Evolutionary conservation across 2,797 vertebrate genomes (phyloP).

Genomic region (Nasua narica): DNA sequence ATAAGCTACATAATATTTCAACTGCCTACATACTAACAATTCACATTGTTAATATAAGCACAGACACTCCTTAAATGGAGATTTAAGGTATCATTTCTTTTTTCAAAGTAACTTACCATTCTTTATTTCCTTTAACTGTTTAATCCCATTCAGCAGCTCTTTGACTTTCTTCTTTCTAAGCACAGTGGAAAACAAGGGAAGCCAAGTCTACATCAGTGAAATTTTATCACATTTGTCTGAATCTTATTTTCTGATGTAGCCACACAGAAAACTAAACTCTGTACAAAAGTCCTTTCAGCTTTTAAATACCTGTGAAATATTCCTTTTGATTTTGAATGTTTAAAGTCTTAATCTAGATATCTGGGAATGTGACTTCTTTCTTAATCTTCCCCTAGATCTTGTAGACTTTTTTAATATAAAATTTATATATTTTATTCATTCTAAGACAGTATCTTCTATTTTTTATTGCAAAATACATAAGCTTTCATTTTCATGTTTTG

Average conservation of each 20-base stretch:
- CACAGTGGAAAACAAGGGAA: background rate
- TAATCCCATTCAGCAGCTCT: background rate
- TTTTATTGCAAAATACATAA: background rate
- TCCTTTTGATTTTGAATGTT: background rate
- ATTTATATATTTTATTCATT: background rate
- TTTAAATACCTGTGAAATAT: background rate
- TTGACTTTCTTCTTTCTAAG: background rate
- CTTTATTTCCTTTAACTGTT: background rate
- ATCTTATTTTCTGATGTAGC: background rate
- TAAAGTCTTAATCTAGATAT: background rate
- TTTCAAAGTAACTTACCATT: background rate
- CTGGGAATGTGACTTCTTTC: background rate
- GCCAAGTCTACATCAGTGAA: background rate
- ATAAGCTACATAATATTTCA: background rate
- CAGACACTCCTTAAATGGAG: background rate
- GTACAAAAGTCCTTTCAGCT: background rate
- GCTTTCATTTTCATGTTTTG: background rate
- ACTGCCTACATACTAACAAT: background rate
- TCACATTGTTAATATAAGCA: background rate
- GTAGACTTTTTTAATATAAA: background rate
- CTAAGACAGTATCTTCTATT: background rate
- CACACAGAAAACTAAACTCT: background rate
- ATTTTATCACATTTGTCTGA: background rate
- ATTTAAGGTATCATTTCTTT: background rate
- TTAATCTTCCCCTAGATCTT: background rate